Conservation (phyloP, 2,113 vertebrate genomes). For the Corynorhinus townsendii region DNA sequence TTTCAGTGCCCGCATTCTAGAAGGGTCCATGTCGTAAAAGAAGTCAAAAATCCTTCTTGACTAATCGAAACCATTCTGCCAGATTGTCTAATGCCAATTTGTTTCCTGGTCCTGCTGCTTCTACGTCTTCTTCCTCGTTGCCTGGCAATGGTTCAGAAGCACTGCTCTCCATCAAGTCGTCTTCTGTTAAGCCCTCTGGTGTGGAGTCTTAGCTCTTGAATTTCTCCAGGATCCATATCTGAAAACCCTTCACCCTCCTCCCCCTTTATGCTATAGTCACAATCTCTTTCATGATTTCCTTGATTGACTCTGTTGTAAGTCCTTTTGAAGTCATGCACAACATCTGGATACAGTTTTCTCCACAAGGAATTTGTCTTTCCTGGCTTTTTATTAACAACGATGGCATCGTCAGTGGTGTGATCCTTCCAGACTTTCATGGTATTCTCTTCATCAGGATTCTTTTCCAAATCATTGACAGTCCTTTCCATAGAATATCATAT, state of each 20-base stretch:
- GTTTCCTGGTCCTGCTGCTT: neutral
- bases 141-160: neutral
- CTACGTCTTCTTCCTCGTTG: neutral
- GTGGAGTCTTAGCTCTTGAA: neutral
- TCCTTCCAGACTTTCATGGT: neutral
- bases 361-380: neutral
- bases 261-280: neutral
- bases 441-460: neutral
- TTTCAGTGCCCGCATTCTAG: neutral
- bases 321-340: neutral
- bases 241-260: accelerated
- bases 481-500: neutral
- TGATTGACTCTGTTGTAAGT: neutral
- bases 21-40: neutral
- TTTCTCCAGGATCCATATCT: neutral
- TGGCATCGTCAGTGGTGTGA: neutral
- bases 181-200: neutral
- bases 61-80: neutral
- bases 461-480: neutral
- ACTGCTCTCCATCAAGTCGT: neutral
- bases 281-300: neutral
- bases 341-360: neutral
- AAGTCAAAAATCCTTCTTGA: neutral
- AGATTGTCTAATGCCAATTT: neutral
- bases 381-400: neutral